Evolutionary conservation across 2,888 invertebrate species (phyloP), one percentile per base, ranked within the genome.

Genomic region (Drosophila testacea): DNA sequence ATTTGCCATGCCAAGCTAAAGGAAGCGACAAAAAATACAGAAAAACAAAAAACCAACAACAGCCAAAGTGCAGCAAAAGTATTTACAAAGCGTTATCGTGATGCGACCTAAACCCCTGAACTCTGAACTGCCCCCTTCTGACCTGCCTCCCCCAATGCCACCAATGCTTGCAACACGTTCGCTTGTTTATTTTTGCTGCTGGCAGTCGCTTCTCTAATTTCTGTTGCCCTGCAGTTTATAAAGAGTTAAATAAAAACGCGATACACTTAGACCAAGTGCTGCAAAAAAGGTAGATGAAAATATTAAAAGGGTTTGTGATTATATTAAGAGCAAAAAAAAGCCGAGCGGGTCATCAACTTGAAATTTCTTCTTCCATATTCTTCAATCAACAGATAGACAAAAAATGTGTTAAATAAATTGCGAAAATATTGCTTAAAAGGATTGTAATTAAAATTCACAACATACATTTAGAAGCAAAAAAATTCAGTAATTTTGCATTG

Each of bases 21-120:
- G 86, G 89, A 88, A 88, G 74, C 82, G 88, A 75, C 82, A 77
- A 77, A 75, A 80, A 83, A 68, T 52, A 54, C 42, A 48, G 63
- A 46, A 51, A 34, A 63, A 56, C 34, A 47, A 57, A 46, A 79
- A 73, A 77, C 69, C 57, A 80, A 77, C 77, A 77, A 77, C 81
- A 75, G 84, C 68, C 84, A 88, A 88, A 89, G 89, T 84, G 88
- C 89, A 88, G 84, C 84, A 87, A 86, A 87, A 83, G 89, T 83
- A 83, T 83, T 83, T 83, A 88, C 83, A 86, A 88, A 83, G 83
- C 87, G 88, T 83, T 84, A 84, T 84, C 83, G 78, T 81, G 89
- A 86, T 88, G 81, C 71, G 73, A 75, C 85, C 74, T 69, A 64
- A 78, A 67, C 76, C 61, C 64, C 78, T 60, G 83, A 87, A 81